phyloP scores from a whole-genome alignment of 2,797 vertebrate species.

The Agapornis canus region DNA sequence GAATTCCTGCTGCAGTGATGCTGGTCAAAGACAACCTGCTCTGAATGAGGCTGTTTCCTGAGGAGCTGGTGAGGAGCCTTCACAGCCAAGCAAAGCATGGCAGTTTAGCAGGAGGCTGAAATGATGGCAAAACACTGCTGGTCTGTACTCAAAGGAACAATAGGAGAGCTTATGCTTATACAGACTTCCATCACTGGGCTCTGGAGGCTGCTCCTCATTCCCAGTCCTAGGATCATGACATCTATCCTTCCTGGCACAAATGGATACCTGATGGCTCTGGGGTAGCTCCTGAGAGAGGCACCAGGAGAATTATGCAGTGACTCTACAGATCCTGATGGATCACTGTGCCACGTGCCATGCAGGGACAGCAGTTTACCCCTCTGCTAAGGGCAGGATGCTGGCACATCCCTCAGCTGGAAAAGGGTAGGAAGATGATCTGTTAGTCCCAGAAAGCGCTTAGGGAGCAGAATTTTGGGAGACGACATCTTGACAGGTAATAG shows the following conservation, averaged over 20 bases:
- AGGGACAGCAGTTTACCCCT: neutral
- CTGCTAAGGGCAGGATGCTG: too few relatives aligned
- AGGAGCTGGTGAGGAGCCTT: neutral
- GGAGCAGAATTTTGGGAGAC: neutral
- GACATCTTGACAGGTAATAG: neutral
- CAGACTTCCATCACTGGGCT: neutral
- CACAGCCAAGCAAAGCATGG: neutral
- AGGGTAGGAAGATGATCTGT: neutral
- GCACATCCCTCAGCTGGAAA: neutral
- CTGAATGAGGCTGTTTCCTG: neutral
- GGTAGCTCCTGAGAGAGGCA: neutral
- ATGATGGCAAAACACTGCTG: neutral
- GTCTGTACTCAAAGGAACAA: neutral
- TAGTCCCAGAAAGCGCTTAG: neutral
- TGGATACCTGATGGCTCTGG: neutral
- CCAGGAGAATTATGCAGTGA: neutral
- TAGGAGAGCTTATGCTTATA: neutral
- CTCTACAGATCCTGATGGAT: neutral
- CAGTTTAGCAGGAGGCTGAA: neutral
- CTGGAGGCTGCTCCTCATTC: neutral
- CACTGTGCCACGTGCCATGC: accelerated
- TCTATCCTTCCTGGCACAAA: neutral
- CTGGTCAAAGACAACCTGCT: neutral
- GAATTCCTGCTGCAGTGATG: neutral
- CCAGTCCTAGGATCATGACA: neutral